Evolutionary conservation across 2,888 invertebrate genomes (phyloP), one percentile per base, ranked within the genome.

Genomic region (Deilephila elpenor): DNA sequence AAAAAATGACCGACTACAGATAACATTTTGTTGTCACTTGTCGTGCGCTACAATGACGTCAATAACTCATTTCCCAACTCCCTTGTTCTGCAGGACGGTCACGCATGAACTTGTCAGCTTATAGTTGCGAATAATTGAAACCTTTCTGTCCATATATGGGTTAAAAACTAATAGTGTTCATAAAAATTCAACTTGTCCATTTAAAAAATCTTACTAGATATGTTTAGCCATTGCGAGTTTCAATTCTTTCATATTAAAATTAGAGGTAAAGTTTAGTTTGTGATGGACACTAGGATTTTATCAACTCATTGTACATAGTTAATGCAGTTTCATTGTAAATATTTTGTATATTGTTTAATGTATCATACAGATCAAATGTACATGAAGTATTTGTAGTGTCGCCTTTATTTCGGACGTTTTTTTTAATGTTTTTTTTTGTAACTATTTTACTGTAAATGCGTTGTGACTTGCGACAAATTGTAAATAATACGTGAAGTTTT

Each of bases 401-500:
- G 59, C 64, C 64, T 73, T 59, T 64, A 67, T n/a, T 56, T 56
- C 56, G 64, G 72, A 67, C n/a, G 67, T 56, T 73, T 83, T 85
- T 88, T 86, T 77, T 82, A 84, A 75, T 80, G 82, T 84, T 80
- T 79, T 77, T 75, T 87, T 84, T 88, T 88, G 88, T 82, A 80
- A 81, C 84, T 83, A 82, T 79, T 79, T 83, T 87, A 86, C 85
- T 89, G 85, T 89, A 86, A 87, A 91, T 89, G 86, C 83, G 84
- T 83, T 86, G 87, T 87, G 86, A 85, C 81, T 82, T 84, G 85
- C 80, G 83, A 81, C 77, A 77, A 79, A 79, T 80, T 93, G 93
- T 93, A 93, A 88, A 92, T 90, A 90, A 82, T 87, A 89, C 83
- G 86, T 80, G 79, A 82, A 82, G 87, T 87, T 89, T 91, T 87